Evolutionary conservation across 1,140 invertebrate species (phyloP), one percentile per base, ranked within the genome.

Genomic region (Apis laboriosa): DNA sequence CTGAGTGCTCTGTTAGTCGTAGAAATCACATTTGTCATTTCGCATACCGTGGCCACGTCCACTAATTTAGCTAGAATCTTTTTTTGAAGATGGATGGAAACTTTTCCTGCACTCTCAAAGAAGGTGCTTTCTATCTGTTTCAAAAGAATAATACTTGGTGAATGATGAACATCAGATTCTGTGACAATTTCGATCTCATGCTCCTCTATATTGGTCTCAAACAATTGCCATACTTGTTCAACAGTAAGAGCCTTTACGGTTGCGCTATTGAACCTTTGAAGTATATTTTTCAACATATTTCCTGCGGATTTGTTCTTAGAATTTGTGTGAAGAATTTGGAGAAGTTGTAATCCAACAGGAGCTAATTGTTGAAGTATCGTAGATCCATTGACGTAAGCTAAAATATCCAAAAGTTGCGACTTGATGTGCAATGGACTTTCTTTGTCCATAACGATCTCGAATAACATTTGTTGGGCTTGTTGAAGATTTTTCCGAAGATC

Each of bases 1-100:
- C 97, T 97, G 60, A 98, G 95, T 2, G 96, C 92, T 87, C 95
- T 96, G 63, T 95, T 95, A 0, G 96, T 95, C 0, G 93, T 90
- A 58, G 95, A 94, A 13, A 96, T 93, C 12, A 97, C 95, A n/a
- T 90, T 93, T 24, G 88, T 88, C 0, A 92, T 83, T 13, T 94
- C 92, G 53, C 92, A 94, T 28, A 94, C 91, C 0, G 92, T 93
- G 4, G 92, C 90, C 13, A 94, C 91, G 58, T 93, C 92, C 1
- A 95, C 71, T 4, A 95, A 78, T 60, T 92, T 92, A 9, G 80
- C 71, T 0, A 95, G 74, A 13, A 94, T 89, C 63, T 90, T 93
- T 74, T 89, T 87, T 55, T 94, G 90, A 0, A 90, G 84, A 51
- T 87, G 74, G 3, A 51, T 28, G 9, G 86, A 93, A 12, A 83